phyloP scores from a whole-genome alignment of 1,140 invertebrate genomes.

The Tribolium madens region DNA sequence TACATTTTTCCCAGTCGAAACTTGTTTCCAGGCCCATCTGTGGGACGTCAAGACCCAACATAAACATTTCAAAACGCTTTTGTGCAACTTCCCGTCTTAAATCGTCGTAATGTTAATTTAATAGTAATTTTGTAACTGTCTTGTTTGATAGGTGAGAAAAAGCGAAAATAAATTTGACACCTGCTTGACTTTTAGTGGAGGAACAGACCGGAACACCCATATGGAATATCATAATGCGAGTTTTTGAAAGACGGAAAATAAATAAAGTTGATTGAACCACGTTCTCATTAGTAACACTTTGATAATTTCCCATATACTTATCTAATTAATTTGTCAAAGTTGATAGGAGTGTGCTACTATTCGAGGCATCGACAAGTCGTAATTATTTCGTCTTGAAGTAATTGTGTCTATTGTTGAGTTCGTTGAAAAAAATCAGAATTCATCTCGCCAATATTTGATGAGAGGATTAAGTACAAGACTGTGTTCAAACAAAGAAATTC shows the following conservation, averaged over 20 bases:
- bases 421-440: not conserved
- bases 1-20: not conserved
- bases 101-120: conserved; percentile 33
- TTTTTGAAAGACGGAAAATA: not conserved
- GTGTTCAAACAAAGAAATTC: conserved; percentile 19
- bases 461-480: not conserved
- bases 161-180: conserved; percentile 33
- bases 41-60: conserved; percentile 1
- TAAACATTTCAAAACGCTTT: conserved; percentile 31
- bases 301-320: conserved; percentile 19
- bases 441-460: conserved; percentile 13
- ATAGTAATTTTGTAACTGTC: conserved; percentile 23
- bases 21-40: conserved; percentile 8
- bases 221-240: conserved; percentile 1
- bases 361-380: not conserved
- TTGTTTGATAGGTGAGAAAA: conserved; percentile 10
- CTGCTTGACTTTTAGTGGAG: conserved; percentile 19
- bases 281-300: conserved; percentile 21
- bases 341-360: not conserved
- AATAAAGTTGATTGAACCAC: not conserved
- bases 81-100: conserved; percentile 35
- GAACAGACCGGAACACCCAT: conserved; percentile 2
- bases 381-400: not conserved
- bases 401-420: not conserved
- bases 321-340: conserved; percentile 27